These are phyloP conservation scores for Bruchidius siliquastri DNA, from an alignment of 2,888 invertebrate species.

Conservation along the genomic window DNA sequence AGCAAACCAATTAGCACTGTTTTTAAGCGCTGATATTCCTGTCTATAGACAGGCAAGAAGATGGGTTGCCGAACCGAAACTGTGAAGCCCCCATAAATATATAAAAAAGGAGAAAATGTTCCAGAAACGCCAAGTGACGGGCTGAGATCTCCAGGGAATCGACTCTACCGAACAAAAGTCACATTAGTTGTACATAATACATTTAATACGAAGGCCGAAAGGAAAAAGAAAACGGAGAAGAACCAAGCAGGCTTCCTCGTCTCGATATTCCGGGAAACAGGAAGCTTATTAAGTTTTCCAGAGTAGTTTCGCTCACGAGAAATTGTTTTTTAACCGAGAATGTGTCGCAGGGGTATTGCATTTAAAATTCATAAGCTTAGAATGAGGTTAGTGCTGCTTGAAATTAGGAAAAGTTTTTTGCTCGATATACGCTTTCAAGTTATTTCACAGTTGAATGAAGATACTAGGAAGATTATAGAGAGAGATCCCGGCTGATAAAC, in stretches of 20 bases:
- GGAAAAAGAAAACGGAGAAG: neutral
- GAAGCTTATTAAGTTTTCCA: neutral
- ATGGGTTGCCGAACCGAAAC: neutral
- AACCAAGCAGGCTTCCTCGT: neutral
- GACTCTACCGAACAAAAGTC: neutral
- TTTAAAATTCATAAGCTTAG: neutral
- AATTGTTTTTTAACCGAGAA: neutral
- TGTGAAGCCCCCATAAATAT: neutral
- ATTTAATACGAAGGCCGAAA: neutral
- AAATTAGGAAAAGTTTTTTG: neutral
- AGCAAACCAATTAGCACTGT: too few species aligned
- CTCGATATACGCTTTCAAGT: neutral
- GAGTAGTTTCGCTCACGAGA: neutral
- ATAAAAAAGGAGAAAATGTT: neutral
- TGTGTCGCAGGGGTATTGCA: neutral
- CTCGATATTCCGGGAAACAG: neutral
- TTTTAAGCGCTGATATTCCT: too few species aligned
- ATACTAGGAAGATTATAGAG: too few species aligned
- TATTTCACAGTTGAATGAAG: neutral
- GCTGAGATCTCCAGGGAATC: constrained; percentile 20
- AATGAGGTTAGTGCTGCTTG: neutral
- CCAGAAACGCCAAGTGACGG: constrained; percentile 19
- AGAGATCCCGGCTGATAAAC: too few species aligned
- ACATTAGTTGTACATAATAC: neutral
- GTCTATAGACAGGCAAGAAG: too few species aligned